A percentile compares a stretch with the other conserved stretches of the same genome.
Conservation (phyloP, 2,888 invertebrate genomes). For the Elysia crispata region DNA sequence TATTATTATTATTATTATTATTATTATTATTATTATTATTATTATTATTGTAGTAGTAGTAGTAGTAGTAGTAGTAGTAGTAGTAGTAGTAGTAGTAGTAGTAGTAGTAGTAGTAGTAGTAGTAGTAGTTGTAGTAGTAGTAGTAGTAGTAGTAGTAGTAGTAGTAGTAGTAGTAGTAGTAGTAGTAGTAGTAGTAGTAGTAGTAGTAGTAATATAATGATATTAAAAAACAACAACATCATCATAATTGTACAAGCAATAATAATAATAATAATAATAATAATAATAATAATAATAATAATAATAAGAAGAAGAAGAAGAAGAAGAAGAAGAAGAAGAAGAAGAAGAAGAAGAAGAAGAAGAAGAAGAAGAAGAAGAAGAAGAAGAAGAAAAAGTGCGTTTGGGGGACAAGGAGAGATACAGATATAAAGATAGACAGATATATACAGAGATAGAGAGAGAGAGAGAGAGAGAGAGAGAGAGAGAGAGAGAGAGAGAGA, state of each 20-base stretch:
- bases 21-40: neutral
- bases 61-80: neutral
- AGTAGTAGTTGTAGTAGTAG: neutral
- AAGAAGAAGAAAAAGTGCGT: slow-evolving; percentile 37
- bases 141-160: slow-evolving; percentile 13
- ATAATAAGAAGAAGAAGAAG: no score
- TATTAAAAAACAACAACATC: neutral
- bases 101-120: neutral
- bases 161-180: slow-evolving; percentile 10
- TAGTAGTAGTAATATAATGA: neutral
- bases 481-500: slow-evolving; percentile 9
- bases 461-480: no score
- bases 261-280: no score
- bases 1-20: neutral
- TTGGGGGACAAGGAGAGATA: no score
- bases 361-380: slow-evolving; percentile 36
- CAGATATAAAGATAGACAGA: no score
- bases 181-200: slow-evolving; percentile 2
- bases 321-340: slow-evolving; percentile 27
- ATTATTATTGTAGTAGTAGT: neutral
- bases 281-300: no score
- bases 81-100: neutral
- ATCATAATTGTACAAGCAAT: no score
- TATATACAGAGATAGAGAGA: no score
- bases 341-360: slow-evolving; percentile 32